Percentiles rank a stretch among this genome's conserved stretches.
These are phyloP conservation scores for Lepilemur septentrionalis DNA, from an alignment of 2,797 vertebrate genomes.

Conservation along the genomic window DNA sequence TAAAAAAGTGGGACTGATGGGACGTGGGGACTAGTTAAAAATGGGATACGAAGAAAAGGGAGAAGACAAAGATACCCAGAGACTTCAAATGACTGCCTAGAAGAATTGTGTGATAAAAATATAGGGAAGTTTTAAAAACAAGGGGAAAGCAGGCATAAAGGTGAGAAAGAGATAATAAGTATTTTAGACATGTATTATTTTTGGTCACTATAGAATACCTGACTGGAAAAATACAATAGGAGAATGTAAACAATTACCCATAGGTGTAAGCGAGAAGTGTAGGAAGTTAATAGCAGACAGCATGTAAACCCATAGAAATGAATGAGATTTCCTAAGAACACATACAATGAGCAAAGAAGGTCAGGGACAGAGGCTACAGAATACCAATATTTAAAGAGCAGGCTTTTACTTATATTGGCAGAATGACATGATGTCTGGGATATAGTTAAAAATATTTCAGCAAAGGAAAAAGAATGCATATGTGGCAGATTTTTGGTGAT, in stretches of 20 bases:
- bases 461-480: neutral
- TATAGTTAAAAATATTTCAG: neutral
- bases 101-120: slow-evolving; percentile 9
- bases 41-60: neutral
- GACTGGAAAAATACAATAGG: neutral
- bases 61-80: neutral
- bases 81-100: neutral
- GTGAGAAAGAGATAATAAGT: neutral
- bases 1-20: neutral
- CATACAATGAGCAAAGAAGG: neutral
- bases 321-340: neutral
- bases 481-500: neutral
- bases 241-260: neutral
- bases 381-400: neutral
- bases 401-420: neutral
- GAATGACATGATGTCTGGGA: neutral
- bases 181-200: neutral
- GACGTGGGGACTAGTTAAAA: neutral
- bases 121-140: neutral
- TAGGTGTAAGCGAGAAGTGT: neutral
- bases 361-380: neutral
- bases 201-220: neutral
- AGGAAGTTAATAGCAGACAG: neutral
- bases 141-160: neutral
- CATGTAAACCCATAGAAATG: neutral